Evolutionary conservation across 2,888 invertebrate genomes (phyloP).

Genomic region (Aporophyla lueneburgensis): DNA sequence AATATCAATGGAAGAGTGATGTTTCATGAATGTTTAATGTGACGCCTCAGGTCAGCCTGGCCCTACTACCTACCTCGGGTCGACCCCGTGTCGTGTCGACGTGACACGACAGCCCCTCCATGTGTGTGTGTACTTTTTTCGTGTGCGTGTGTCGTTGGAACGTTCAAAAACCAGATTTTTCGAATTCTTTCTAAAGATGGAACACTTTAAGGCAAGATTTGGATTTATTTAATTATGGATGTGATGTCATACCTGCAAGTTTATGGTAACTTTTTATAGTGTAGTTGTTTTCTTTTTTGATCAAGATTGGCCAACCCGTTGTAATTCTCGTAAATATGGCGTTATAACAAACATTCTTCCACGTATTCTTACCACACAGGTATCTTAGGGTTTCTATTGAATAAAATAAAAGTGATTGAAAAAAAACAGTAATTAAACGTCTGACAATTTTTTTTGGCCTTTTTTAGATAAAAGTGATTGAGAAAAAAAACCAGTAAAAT

Average conservation of each 20-base stretch:
- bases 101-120: slow-evolving; percentile 21
- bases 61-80: slow-evolving; percentile 66
- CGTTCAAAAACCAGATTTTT: background rate
- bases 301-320: background rate
- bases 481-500: no score
- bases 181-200: background rate
- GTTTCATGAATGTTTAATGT: slow-evolving; percentile 74
- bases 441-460: no score
- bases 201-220: background rate
- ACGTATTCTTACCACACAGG: no score
- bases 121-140: slow-evolving; percentile 16
- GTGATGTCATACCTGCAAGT: background rate
- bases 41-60: slow-evolving; percentile 71
- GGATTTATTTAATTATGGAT: background rate
- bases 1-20: slow-evolving; percentile 54
- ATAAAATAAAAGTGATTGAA: no score
- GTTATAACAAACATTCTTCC: no score
- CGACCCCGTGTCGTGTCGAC: slow-evolving; percentile 41
- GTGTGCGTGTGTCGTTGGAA: background rate
- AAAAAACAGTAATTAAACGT: no score
- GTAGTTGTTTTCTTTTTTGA: background rate
- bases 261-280: background rate
- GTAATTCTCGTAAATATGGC: no score
- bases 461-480: no score
- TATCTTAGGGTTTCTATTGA: no score